Evolutionary conservation across 2,113 vertebrate species (phyloP).

Genomic region (Erpornis zantholeuca): DNA sequence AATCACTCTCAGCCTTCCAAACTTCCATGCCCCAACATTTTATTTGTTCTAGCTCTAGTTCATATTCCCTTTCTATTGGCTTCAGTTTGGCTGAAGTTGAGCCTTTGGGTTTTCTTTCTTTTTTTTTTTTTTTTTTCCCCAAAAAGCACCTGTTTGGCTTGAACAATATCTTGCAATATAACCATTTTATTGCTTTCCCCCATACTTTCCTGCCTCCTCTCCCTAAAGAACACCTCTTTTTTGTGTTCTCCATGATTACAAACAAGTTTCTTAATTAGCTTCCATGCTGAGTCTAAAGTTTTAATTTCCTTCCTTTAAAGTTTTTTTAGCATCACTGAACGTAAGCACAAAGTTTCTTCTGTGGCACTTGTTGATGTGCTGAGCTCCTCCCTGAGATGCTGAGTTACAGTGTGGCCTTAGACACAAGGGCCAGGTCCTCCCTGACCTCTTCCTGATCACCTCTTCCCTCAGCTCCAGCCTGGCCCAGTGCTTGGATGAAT

Average conservation of each 20-base stretch:
- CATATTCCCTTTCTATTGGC: neutral
- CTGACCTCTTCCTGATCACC: neutral
- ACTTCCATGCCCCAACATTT: neutral
- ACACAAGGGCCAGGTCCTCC: neutral
- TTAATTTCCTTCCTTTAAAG: conserved; percentile 39
- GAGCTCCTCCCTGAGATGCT: neutral
- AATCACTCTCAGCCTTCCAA: conserved; percentile 1
- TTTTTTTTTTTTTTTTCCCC: neutral
- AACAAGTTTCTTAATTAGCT: conserved; percentile 8
- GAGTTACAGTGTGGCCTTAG: neutral
- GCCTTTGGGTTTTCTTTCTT: neutral
- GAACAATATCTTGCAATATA: neutral
- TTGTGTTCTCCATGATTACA: neutral
- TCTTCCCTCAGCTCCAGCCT: neutral
- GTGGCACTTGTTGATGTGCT: neutral
- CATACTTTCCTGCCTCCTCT: neutral
- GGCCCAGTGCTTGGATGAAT: neutral
- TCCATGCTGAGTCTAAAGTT: conserved; percentile 22
- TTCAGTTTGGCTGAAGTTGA: neutral
- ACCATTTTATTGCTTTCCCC: neutral
- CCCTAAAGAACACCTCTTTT: neutral
- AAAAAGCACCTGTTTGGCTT: conserved; percentile 32
- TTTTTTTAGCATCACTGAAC: neutral
- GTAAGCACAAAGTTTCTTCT: neutral
- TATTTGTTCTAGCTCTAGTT: neutral